Percentiles rank a stretch among this genome's conserved stretches.
phyloP scores from a whole-genome alignment of 2,797 vertebrate species.

The Platyrinchus mystaceus region DNA sequence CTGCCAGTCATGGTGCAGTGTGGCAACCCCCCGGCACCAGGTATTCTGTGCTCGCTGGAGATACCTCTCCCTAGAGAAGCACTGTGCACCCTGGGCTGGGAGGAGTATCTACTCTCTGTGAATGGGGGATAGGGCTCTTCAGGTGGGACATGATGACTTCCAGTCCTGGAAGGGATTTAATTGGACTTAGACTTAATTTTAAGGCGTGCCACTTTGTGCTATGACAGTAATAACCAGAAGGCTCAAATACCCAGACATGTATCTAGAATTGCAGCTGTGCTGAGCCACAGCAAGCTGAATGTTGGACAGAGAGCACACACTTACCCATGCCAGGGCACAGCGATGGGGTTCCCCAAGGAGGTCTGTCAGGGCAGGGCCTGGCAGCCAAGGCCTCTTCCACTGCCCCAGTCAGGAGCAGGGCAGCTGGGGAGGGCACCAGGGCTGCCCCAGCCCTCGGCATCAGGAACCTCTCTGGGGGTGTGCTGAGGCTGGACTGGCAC shows the following conservation, averaged over 20 bases:
- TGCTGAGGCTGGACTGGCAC: background rate
- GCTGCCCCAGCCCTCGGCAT: rapidly evolving
- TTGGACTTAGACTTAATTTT: background rate
- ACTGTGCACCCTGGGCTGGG: background rate
- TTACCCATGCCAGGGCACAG: background rate
- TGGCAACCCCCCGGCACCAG: background rate
- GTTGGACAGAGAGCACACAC: rapidly evolving
- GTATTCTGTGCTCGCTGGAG: background rate
- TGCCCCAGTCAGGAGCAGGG: rapidly evolving
- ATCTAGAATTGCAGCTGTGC: background rate
- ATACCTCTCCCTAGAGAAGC: background rate
- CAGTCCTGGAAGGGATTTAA: background rate
- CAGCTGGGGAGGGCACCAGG: too few relatives aligned
- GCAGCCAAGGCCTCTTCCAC: rapidly evolving
- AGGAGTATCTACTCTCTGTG: rapidly evolving
- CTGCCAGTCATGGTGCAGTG: rapidly evolving
- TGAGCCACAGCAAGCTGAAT: background rate
- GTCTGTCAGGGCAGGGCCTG: background rate
- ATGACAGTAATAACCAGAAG: background rate
- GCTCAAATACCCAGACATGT: background rate
- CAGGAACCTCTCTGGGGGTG: rapidly evolving
- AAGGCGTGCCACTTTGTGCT: background rate
- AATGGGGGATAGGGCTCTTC: rapidly evolving
- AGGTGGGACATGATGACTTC: background rate
- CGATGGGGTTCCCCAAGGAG: rapidly evolving